Evolutionary conservation across 2,888 invertebrate species (phyloP).

Genomic region (Standfussiana lucernea): DNA sequence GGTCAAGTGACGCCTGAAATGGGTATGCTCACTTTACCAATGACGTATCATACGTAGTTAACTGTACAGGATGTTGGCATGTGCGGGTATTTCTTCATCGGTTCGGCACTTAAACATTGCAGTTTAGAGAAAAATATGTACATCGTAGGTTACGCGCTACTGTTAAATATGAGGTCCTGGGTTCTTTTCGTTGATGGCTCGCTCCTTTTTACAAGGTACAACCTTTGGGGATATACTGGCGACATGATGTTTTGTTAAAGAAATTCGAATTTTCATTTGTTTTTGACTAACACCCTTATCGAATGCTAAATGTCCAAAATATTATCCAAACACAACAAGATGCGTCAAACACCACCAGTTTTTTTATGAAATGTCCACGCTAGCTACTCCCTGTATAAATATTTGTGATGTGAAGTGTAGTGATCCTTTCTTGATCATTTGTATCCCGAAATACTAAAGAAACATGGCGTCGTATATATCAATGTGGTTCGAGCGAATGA

Average conservation of each 20-base stretch:
- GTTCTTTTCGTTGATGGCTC: not conserved
- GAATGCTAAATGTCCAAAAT: not conserved
- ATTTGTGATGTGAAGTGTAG: conserved; percentile 44
- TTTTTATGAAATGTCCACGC: not conserved
- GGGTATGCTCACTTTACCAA: conserved; percentile 52
- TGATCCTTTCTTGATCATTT: conserved; percentile 60
- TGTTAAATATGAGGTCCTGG: not conserved
- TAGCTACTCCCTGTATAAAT: conserved; percentile 17
- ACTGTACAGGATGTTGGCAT: conserved; percentile 24
- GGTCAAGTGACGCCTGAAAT: conserved; percentile 47
- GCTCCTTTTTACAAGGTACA: not conserved
- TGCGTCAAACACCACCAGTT: not conserved
- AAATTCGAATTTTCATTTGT: not conserved
- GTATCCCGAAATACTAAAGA: conserved; percentile 49
- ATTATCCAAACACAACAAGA: not conserved
- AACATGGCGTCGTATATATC: conserved; percentile 49
- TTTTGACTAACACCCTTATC: not conserved
- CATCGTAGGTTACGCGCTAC: not conserved
- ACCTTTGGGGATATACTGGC: not conserved
- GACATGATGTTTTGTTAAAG: not conserved
- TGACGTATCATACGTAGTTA: conserved; percentile 18
- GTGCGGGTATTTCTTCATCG: not conserved
- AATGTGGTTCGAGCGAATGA: conserved; percentile 49
- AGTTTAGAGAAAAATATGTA: not conserved
- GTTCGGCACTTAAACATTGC: not conserved